phyloP scores from a whole-genome alignment of 2,888 invertebrate genomes.

The Leucophenga maculata region DNA sequence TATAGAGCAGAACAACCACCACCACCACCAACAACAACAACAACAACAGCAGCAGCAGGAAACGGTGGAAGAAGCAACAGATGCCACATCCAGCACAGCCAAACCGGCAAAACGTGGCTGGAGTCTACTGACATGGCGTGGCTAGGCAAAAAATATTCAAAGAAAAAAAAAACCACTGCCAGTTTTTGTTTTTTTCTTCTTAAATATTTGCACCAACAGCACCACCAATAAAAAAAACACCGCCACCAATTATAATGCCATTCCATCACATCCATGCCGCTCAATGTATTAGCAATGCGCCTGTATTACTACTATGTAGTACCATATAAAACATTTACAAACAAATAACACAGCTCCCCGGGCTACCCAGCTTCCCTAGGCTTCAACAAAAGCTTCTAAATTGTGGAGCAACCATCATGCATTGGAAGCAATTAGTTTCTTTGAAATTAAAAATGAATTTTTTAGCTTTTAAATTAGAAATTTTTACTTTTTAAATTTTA shows the following conservation, averaged over 20 bases:
- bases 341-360: not conserved
- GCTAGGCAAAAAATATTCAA: slow-evolving; percentile 41
- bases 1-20: slow-evolving; percentile 46
- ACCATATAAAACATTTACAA: slow-evolving; percentile 39
- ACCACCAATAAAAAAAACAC: slow-evolving; percentile 18
- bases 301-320: slow-evolving; percentile 70
- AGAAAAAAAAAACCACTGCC: too few species aligned
- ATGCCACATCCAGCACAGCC: slow-evolving; percentile 31
- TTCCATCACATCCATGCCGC: slow-evolving; percentile 47
- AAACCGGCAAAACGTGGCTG: slow-evolving; percentile 59
- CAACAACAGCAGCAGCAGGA: slow-evolving; percentile 67
- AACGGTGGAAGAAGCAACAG: slow-evolving; percentile 23
- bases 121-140: slow-evolving; percentile 68
- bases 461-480: not conserved
- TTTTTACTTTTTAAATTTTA: not conserved
- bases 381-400: not conserved
- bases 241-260: slow-evolving; percentile 19
- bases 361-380: too few species aligned
- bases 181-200: too few species aligned
- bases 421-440: slow-evolving; percentile 37
- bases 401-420: too few species aligned
- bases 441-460: slow-evolving; percentile 6
- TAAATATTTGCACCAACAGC: not conserved
- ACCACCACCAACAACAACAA: slow-evolving; percentile 49
- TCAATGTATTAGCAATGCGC: slow-evolving; percentile 59